phyloP scores from a whole-genome alignment of 2,797 vertebrate genomes.

The Thamnophis elegans region DNA sequence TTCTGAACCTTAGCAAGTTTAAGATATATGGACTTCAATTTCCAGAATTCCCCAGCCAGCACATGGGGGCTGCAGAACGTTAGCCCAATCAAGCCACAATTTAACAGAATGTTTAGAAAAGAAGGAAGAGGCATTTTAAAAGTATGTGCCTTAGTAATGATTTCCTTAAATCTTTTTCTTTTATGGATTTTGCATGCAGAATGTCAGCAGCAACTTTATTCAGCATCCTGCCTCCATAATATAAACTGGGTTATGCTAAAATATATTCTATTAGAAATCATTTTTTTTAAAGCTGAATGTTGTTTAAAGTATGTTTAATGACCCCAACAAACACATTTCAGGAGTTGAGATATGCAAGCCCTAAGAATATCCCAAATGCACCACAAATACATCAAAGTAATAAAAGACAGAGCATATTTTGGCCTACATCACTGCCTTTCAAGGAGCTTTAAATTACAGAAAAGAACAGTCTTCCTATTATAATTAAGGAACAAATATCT shows the following conservation, averaged over 20 bases:
- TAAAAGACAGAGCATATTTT: not conserved
- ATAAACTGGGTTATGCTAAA: not conserved
- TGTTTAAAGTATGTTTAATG: slow-evolving; percentile 9
- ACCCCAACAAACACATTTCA: not conserved
- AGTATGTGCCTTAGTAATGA: not conserved
- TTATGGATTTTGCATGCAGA: not conserved
- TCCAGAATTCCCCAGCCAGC: not conserved
- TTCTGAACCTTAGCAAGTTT: not conserved
- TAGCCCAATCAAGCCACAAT: not conserved
- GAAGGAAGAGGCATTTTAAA: not conserved
- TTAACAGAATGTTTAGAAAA: not conserved
- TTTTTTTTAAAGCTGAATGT: not conserved
- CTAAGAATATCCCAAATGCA: not conserved
- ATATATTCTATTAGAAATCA: not conserved
- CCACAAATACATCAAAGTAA: not conserved
- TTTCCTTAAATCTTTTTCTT: not conserved
- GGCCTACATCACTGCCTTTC: not conserved
- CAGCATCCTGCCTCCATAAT: not conserved
- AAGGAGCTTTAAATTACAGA: not conserved
- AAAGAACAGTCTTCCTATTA: not conserved
- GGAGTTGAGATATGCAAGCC: slow-evolving; percentile 2
- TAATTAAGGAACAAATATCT: not conserved
- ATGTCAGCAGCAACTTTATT: slow-evolving; percentile 1
- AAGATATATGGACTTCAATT: not conserved
- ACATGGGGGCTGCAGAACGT: not conserved